Evolutionary conservation across 2,888 invertebrate species (phyloP).

Genomic region (Polyommatus iphigenia): DNA sequence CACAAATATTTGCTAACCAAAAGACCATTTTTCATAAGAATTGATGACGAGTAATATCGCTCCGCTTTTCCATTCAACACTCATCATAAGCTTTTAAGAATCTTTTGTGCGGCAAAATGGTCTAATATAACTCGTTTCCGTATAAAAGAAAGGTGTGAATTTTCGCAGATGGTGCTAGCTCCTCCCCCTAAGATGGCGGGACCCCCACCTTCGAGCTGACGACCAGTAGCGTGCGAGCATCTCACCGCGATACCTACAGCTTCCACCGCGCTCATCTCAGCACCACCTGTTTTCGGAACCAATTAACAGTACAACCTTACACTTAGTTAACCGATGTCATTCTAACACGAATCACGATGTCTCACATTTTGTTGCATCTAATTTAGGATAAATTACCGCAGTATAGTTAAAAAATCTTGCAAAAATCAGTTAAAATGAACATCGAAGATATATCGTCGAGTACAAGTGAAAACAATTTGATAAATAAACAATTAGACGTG

Average conservation of each 20-base stretch:
- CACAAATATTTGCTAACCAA: not conserved
- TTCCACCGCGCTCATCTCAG: constrained; percentile 52
- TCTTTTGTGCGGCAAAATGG: constrained; percentile 75
- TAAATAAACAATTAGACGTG: constrained; percentile 36
- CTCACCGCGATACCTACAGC: constrained; percentile 69
- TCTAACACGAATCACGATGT: constrained; percentile 29
- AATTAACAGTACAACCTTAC: constrained; percentile 54
- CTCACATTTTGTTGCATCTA: not conserved
- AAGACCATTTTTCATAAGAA: constrained; percentile 45
- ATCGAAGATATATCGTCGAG: constrained; percentile 69
- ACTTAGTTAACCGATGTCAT: constrained; percentile 23
- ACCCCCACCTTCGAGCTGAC: constrained; percentile 60
- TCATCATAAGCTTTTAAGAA: constrained; percentile 77
- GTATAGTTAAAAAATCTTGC: not conserved
- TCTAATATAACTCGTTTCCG: constrained; percentile 78
- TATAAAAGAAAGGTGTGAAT: constrained; percentile 81
- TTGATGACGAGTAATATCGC: constrained; percentile 71
- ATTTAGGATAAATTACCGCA: not conserved
- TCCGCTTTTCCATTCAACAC: constrained; percentile 65
- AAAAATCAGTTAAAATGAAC: constrained; percentile 51
- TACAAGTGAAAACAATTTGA: constrained; percentile 64
- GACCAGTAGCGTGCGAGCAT: constrained; percentile 70
- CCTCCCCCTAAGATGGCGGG: constrained; percentile 77
- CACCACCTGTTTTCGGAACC: constrained; percentile 76
- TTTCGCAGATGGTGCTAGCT: constrained; percentile 72